Evolutionary conservation across 30 jellyfish, hydroid and myxozoan genomes (phyloP).

Genomic region (Nemopilema nomurai): DNA sequence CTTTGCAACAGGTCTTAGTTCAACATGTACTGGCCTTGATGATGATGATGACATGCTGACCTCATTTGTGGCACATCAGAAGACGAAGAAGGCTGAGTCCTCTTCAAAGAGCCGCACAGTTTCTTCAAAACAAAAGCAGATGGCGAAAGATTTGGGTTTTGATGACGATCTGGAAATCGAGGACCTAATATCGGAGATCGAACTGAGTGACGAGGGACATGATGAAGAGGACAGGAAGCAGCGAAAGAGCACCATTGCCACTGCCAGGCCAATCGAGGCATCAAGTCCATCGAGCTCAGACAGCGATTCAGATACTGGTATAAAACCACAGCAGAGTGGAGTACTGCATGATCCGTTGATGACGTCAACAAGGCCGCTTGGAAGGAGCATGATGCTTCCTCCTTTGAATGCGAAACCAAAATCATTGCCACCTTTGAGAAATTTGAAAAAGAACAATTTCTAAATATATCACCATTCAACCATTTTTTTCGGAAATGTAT

Average conservation of each 20-base stretch:
- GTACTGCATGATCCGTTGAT: background rate
- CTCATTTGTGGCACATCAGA: background rate
- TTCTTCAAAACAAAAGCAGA: background rate
- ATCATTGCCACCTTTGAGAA: background rate
- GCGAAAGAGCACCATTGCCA: background rate
- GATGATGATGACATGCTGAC: background rate
- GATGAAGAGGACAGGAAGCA: background rate
- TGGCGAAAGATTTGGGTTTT: slow-evolving; percentile 4
- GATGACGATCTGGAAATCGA: slow-evolving; percentile 2
- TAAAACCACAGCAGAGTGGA: background rate
- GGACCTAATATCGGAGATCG: background rate
- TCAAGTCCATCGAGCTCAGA: background rate
- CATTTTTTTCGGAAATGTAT: too few relatives aligned
- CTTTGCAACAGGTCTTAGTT: background rate
- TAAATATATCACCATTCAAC: too few relatives aligned
- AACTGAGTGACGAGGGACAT: background rate
- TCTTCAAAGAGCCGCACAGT: background rate
- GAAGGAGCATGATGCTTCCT: background rate
- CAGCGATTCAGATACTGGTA: background rate
- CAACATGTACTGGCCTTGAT: background rate
- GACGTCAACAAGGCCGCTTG: background rate
- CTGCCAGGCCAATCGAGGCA: background rate
- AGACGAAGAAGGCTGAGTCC: background rate
- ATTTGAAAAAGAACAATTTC: too few relatives aligned
- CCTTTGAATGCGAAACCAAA: background rate